A percentile compares a stretch with the other conserved stretches of the same genome.
These are phyloP conservation scores for Geopemphigus sp. DNA, from an alignment of 1,140 invertebrate species.

Conservation along the genomic window DNA sequence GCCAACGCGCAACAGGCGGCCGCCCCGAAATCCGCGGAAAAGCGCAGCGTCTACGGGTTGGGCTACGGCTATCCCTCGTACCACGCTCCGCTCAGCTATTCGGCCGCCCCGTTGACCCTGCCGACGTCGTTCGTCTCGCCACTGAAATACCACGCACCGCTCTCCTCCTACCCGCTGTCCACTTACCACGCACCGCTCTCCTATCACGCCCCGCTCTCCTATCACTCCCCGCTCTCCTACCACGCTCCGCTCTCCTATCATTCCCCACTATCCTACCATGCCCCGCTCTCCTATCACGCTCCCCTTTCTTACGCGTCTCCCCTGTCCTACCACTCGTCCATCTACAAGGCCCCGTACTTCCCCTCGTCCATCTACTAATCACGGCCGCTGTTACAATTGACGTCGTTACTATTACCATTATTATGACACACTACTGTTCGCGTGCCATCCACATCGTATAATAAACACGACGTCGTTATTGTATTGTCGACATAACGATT, in stretches of 20 bases:
- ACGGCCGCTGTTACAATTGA: too few species aligned
- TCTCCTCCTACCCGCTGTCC: background rate
- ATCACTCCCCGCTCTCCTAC: constrained; percentile 21
- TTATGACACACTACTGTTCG: too few species aligned
- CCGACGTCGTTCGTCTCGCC: constrained; percentile 17
- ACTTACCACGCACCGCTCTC: background rate
- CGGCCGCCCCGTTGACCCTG: constrained; percentile 21
- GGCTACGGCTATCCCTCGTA: constrained; percentile 1
- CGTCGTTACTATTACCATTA: too few species aligned
- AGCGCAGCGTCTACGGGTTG: constrained; percentile 29
- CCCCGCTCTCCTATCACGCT: constrained; percentile 33
- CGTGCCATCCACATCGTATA: too few species aligned
- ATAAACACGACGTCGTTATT: too few species aligned
- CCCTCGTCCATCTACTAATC: constrained; percentile 13
- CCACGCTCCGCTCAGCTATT: background rate
- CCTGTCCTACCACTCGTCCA: constrained; percentile 6
- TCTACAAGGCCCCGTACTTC: constrained; percentile 30
- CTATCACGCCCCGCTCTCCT: constrained; percentile 27
- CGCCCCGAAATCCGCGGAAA: background rate
- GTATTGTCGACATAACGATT: too few species aligned
- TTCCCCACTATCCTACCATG: background rate
- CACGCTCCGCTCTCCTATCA: constrained; percentile 13
- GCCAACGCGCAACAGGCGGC: background rate
- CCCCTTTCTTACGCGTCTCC: background rate
- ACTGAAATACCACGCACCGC: constrained; percentile 25